Evolutionary conservation across 2,113 vertebrate genomes (phyloP).

Genomic region (Crotalus viridis): DNA sequence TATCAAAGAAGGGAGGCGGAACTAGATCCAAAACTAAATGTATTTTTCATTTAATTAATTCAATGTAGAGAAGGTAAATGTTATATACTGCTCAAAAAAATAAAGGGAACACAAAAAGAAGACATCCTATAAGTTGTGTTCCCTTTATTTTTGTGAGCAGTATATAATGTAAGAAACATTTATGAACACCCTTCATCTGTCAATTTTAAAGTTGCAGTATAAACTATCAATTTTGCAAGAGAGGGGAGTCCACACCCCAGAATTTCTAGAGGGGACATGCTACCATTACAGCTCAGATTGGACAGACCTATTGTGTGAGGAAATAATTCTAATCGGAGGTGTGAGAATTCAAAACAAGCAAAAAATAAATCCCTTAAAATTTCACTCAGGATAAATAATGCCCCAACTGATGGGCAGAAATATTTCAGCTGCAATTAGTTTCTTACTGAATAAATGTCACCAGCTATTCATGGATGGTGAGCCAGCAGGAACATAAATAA

Average conservation of each 20-base stretch:
- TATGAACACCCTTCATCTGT: background rate
- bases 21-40: background rate
- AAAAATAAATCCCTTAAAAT: background rate
- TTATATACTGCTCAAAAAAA: background rate
- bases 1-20: background rate
- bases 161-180: background rate
- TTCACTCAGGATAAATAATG: background rate
- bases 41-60: background rate
- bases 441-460: background rate
- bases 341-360: background rate
- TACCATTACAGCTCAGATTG: background rate
- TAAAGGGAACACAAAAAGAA: too few species aligned
- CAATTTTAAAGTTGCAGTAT: background rate
- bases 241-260: background rate
- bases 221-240: background rate
- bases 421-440: background rate
- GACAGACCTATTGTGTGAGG: background rate
- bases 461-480: background rate
- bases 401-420: background rate
- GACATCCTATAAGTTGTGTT: too few species aligned
- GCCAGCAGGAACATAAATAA: background rate
- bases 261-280: background rate
- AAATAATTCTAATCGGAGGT: background rate
- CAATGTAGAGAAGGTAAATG: background rate
- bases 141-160: too few species aligned